Percentiles rank a stretch among this genome's conserved stretches.
Evolutionary conservation across 64 coral and sea anemone species (phyloP).

Genomic region (Pachyseris speciosa): DNA sequence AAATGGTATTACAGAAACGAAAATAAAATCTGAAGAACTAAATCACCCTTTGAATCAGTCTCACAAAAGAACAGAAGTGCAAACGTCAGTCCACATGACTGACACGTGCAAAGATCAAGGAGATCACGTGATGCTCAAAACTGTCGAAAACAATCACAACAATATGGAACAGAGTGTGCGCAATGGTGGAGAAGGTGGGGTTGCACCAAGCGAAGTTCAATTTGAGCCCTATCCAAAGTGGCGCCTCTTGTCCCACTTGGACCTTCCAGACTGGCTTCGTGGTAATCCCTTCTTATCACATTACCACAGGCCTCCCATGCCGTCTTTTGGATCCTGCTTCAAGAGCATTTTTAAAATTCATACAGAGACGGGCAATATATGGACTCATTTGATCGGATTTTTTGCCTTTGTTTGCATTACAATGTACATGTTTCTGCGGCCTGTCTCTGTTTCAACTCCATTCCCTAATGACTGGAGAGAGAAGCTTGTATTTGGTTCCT

Average conservation of each 20-base stretch:
- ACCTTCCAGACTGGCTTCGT: slow-evolving; percentile 86
- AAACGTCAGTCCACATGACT: neutral
- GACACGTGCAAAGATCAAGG: neutral
- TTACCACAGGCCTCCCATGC: slow-evolving; percentile 82
- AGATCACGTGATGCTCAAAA: slow-evolving; percentile 73
- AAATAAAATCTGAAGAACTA: neutral
- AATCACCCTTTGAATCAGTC: neutral
- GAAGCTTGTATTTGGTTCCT: slow-evolving; percentile 74
- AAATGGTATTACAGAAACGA: neutral
- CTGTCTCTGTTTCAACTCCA: slow-evolving; percentile 38
- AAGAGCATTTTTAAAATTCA: slow-evolving; percentile 85
- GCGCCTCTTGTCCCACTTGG: slow-evolving; percentile 56
- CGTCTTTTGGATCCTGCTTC: slow-evolving; percentile 80
- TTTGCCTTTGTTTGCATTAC: slow-evolving; percentile 74
- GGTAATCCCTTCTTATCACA: slow-evolving; percentile 79
- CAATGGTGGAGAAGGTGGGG: neutral
- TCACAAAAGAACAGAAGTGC: neutral
- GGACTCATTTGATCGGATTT: slow-evolving; percentile 90
- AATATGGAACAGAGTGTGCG: neutral
- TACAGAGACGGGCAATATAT: slow-evolving; percentile 92
- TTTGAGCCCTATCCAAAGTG: slow-evolving; percentile 16
- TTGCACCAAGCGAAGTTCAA: slow-evolving; percentile 41
- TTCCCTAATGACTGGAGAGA: slow-evolving; percentile 74
- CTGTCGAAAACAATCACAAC: slow-evolving; percentile 32
- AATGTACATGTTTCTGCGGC: slow-evolving; percentile 76